These are phyloP conservation scores for Luscinia luscinia DNA, from an alignment of 2,797 vertebrate species.

Conservation along the genomic window DNA sequence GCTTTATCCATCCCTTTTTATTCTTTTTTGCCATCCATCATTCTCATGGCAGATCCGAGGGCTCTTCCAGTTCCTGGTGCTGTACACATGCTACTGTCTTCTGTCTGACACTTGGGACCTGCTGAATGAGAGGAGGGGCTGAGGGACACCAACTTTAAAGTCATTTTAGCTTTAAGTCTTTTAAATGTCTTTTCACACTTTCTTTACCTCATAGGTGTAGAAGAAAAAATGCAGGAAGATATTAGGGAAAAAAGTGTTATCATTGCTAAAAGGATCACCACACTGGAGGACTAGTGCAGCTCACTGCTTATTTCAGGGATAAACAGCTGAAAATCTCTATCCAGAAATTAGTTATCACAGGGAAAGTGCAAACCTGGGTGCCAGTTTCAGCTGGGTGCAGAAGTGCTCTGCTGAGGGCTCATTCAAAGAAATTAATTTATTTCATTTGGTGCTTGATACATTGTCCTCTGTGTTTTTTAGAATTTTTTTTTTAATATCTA, in stretches of 20 bases:
- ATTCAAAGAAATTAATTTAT: constrained; percentile 21
- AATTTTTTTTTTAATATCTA: neutral
- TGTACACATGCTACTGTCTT: neutral
- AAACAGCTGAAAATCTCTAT: constrained; percentile 33
- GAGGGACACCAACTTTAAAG: neutral
- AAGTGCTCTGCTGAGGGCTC: constrained; percentile 42
- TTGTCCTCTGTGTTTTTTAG: neutral
- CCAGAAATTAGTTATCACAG: constrained; percentile 49
- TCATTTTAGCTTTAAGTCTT: neutral
- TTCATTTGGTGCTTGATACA: neutral
- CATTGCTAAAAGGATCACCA: neutral
- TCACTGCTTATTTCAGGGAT: constrained; percentile 33
- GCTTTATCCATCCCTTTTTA: neutral
- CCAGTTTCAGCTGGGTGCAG: constrained; percentile 25
- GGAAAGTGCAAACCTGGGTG: constrained; percentile 13
- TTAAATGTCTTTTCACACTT: constrained; percentile 27
- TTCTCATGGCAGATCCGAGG: neutral
- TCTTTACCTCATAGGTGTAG: neutral
- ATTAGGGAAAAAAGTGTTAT: neutral
- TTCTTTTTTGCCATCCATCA: neutral
- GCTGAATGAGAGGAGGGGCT: neutral
- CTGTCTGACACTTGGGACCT: neutral
- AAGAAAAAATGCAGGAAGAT: neutral
- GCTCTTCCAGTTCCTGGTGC: neutral
- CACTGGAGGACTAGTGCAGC: neutral